Percentiles rank a stretch among this genome's conserved stretches.
These are phyloP conservation scores for Nineta flava DNA, from an alignment of 2,888 invertebrate genomes.

Conservation along the genomic window DNA sequence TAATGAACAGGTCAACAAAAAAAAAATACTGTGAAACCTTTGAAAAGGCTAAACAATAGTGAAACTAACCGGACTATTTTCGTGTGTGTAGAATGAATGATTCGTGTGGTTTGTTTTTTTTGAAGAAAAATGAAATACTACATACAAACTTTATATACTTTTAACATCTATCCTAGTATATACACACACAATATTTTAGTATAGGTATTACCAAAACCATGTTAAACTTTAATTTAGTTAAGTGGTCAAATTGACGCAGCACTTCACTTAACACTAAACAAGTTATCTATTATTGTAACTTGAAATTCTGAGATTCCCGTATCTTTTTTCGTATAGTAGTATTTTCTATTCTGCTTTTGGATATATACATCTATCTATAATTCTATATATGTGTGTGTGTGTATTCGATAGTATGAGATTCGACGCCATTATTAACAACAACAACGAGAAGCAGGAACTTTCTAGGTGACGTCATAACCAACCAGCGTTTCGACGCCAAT, in stretches of 20 bases:
- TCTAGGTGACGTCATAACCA: slow-evolving; percentile 31
- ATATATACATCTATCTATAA: slow-evolving; percentile 4
- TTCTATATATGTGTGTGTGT: not conserved
- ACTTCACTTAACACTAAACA: slow-evolving; percentile 2
- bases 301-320: not conserved
- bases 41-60: not conserved
- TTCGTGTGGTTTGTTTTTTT: not conserved
- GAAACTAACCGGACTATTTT: not conserved
- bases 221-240: slow-evolving; percentile 3
- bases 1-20: too few relatives aligned
- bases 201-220: not conserved
- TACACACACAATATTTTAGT: slow-evolving; percentile 1
- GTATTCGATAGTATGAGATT: not conserved
- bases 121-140: too few relatives aligned
- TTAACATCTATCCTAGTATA: too few relatives aligned
- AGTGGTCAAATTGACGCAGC: not conserved
- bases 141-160: too few relatives aligned
- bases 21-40: too few relatives aligned
- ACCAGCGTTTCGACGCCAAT: slow-evolving; percentile 24
- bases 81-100: not conserved
- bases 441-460: slow-evolving; percentile 11
- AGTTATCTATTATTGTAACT: not conserved
- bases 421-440: slow-evolving; percentile 33
- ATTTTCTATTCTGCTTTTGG: slow-evolving; percentile 9
- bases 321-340: not conserved